Conservation (phyloP, 2,797 vertebrate genomes). For the Myotis pilosus region DNA sequence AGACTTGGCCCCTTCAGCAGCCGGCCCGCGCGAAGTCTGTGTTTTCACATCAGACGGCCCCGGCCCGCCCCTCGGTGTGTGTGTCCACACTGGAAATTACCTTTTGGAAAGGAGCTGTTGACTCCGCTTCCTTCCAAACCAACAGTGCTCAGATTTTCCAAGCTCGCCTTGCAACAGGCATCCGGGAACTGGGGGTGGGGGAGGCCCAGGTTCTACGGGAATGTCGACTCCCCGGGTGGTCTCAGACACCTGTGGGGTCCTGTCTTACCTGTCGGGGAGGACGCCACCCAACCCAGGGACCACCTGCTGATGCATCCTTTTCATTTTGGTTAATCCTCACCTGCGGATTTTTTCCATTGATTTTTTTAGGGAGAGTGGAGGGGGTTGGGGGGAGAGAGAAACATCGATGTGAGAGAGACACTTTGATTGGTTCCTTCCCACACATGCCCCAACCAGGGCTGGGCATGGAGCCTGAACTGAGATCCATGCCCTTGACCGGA, state of each 20-base stretch:
- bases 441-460: no score
- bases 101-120: background rate
- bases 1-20: background rate
- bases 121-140: background rate
- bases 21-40: background rate
- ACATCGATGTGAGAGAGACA: no score
- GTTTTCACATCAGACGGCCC: background rate
- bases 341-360: no score
- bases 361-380: no score
- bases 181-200: background rate
- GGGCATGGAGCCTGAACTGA: no score
- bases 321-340: no score
- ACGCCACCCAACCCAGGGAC: background rate
- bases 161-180: background rate
- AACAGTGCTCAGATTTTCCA: background rate
- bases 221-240: background rate
- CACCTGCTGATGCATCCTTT: fast-evolving
- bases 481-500: no score
- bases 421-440: no score
- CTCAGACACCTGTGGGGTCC: background rate
- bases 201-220: background rate
- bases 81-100: background rate
- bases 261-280: background rate
- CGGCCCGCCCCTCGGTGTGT: background rate
- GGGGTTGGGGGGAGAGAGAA: no score